These are phyloP conservation scores for Hippopotamus amphibius DNA, from an alignment of 2,113 vertebrate genomes.

Conservation along the genomic window DNA sequence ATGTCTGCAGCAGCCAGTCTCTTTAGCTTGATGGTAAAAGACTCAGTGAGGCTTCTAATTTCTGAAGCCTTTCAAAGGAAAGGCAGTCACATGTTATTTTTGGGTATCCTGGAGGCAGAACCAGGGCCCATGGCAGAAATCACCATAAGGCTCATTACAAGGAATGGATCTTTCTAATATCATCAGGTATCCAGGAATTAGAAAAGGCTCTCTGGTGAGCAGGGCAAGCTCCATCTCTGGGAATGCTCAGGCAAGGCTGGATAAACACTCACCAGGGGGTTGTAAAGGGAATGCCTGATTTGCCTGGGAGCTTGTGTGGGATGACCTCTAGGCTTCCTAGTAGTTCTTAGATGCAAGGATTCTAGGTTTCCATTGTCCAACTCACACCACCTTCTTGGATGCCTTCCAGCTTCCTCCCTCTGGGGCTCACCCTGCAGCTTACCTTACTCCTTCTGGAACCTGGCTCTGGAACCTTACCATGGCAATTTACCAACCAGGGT, in stretches of 20 bases:
- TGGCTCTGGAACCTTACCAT: background rate
- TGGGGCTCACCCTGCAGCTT: background rate
- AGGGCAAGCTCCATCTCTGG: background rate
- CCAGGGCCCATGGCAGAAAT: background rate
- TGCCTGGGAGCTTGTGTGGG: background rate
- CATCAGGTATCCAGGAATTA: background rate
- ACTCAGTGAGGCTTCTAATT: background rate
- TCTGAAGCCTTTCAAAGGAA: background rate
- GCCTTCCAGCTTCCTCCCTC: conserved; percentile 57
- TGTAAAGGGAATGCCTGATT: background rate
- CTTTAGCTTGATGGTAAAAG: background rate
- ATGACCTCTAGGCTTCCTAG: background rate
- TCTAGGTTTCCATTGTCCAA: conserved; percentile 13
- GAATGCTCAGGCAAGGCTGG: background rate
- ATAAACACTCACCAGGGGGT: background rate
- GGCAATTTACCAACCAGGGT: background rate
- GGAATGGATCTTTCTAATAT: background rate
- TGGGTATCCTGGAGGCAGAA: background rate
- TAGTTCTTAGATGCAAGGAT: background rate
- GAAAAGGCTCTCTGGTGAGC: background rate
- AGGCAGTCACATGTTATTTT: background rate
- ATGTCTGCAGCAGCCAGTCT: background rate
- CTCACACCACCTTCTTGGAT: background rate
- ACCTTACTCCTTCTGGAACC: conserved; percentile 42
- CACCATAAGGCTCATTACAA: background rate